Base-by-base conservation (phyloP, 2,797 vertebrate species). In the Megaceryle alcyon region DNA sequence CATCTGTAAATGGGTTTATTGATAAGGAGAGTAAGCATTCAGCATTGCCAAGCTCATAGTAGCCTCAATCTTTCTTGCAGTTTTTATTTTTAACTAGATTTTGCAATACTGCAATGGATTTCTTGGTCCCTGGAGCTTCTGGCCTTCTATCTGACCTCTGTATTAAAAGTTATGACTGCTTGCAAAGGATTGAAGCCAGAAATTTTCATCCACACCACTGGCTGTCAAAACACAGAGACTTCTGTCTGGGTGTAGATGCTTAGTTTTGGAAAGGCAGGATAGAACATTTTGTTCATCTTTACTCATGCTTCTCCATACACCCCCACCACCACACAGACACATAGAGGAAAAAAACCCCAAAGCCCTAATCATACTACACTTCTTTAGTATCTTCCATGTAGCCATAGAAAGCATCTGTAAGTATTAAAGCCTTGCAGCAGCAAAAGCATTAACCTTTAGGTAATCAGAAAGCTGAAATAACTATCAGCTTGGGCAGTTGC, bases 211-310 rank as follows among this genome's bases (percentile, higher is more conserved):
- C 75, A 56, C 73, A 60, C 66, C 33, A 31, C 76, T 2, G 57
- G 56, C 91, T 96, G 91, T 92, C 77, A 94, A 96, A 96, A 95
- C 95, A 95, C 90, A 86, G 88, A 56, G 85, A 82, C 91, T 85
- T 95, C 56, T 92, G 80, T 92, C 77, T 82, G 85, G 56, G 37
- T 91, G 86, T 71, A 95, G 81, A 73, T 94, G 60, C 66, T 90
- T 53, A 44, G 63, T 92, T 95, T 84, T 88, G 88, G 86, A 94
- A 94, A 93, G 68, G 77, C 49, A 70, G 26, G 70, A 37, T 17
- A 80, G 96, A 92, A 96, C 96, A 95, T 95, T 84, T 94, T 65
- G 92, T 96, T 94, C 94, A n/a, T 81, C 61, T 89, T 93, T 75
- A 69, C 65, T 92, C 76, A 29, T 64, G 44, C 88, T 97, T 76